Percentiles rank a stretch among this genome's conserved stretches.
Conservation (phyloP, 2,113 vertebrate genomes). For the Opisthocomus hoazin region DNA sequence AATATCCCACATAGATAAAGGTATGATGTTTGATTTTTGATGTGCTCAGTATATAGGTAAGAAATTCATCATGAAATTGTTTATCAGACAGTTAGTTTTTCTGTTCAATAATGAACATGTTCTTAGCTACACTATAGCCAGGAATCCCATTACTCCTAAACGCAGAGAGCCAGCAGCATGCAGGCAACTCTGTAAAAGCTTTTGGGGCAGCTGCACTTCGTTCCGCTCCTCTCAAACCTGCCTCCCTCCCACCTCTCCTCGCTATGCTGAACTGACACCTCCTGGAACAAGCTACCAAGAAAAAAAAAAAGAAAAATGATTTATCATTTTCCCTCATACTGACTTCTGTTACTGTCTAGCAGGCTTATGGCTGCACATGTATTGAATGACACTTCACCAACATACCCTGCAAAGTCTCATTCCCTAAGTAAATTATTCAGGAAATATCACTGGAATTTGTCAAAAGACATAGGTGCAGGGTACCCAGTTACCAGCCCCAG, state of each 20-base stretch:
- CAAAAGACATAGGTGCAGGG: background rate
- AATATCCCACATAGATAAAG: background rate
- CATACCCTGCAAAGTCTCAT: background rate
- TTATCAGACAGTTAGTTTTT: background rate
- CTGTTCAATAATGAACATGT: background rate
- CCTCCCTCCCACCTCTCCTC: background rate
- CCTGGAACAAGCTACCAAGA: background rate
- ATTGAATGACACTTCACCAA: background rate
- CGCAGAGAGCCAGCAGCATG: background rate
- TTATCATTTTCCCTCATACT: background rate
- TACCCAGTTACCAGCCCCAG: background rate
- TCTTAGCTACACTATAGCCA: background rate
- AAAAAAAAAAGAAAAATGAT: background rate
- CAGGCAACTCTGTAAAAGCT: background rate
- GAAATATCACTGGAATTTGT: background rate
- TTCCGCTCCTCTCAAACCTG: background rate
- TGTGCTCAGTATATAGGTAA: background rate
- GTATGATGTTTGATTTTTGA: background rate
- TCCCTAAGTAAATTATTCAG: background rate
- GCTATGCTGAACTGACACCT: background rate
- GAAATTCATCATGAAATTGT: background rate
- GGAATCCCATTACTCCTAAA: background rate
- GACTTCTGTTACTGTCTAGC: background rate
- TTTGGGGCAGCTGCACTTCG: background rate
- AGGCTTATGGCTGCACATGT: background rate